Percentiles rank a stretch among this genome's conserved stretches.
Conservation (phyloP, 2,113 vertebrate genomes). For the Callipepla squamata region DNA sequence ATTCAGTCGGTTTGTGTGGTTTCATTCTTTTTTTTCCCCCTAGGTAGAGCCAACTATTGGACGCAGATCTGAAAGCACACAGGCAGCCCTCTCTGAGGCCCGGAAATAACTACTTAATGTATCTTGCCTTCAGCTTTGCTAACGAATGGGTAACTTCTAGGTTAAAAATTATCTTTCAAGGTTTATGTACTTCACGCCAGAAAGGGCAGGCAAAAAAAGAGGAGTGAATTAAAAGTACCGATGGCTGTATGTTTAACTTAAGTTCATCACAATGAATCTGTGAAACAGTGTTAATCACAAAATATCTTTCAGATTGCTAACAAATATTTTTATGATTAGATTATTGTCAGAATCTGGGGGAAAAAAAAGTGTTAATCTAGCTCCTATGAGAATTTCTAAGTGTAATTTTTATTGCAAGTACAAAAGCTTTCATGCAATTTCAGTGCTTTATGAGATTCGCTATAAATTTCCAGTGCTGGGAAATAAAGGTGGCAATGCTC, state of each 20-base stretch:
- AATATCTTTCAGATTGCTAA: not conserved
- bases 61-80: constrained; percentile 57
- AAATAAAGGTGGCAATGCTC: not conserved
- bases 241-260: constrained; percentile 4
- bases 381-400: not conserved
- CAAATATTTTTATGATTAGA: not conserved
- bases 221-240: not conserved
- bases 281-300: not conserved
- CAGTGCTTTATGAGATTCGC: not conserved
- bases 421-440: not conserved
- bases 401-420: not conserved
- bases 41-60: constrained; percentile 54
- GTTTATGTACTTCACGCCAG: constrained; percentile 55
- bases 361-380: not conserved
- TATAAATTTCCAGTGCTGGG: not conserved
- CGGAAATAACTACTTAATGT: constrained; percentile 57
- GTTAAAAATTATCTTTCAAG: constrained; percentile 81
- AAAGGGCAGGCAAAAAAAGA: not conserved
- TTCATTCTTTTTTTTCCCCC: constrained; percentile 29
- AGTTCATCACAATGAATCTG: fast-evolving
- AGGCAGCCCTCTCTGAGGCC: constrained; percentile 15
- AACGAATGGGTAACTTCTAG: constrained; percentile 73
- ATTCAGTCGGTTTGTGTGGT: not conserved
- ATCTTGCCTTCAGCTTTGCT: constrained; percentile 52
- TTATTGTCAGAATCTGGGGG: not conserved